A percentile compares a stretch with the other conserved stretches of the same genome.
Evolutionary conservation across 1,140 invertebrate genomes (phyloP).

Genomic region (Tetramorium simillimum): DNA sequence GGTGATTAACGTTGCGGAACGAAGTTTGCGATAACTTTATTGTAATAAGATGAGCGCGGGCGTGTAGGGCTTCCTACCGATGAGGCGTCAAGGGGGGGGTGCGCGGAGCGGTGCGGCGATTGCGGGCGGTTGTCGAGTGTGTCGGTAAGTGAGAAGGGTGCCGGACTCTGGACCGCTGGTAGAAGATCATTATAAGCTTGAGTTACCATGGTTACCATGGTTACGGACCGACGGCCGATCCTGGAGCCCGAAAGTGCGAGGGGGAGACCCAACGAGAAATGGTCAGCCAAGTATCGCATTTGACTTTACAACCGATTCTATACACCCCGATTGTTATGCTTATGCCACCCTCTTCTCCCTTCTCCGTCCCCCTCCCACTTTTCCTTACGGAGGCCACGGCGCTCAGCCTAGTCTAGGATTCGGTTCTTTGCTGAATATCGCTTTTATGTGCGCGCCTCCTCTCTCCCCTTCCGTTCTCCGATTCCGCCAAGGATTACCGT

Average conservation of each 20-base stretch:
- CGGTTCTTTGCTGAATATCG: constrained; percentile 39
- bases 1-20: constrained; percentile 77
- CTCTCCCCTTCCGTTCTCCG: not conserved
- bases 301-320: constrained; percentile 82
- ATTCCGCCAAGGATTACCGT: constrained; percentile 35
- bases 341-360: constrained; percentile 65
- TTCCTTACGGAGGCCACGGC: not conserved
- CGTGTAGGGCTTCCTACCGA: constrained; percentile 47
- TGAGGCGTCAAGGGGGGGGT: constrained; percentile 55
- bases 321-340: constrained; percentile 80
- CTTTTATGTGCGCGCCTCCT: constrained; percentile 18
- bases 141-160: constrained; percentile 83
- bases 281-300: constrained; percentile 84
- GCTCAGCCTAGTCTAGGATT: constrained; percentile 27
- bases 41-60: constrained; percentile 81
- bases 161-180: constrained; percentile 75
- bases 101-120: constrained; percentile 69
- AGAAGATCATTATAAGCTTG: constrained; percentile 85
- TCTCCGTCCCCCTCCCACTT: not conserved
- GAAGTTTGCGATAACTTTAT: constrained; percentile 82
- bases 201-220: constrained; percentile 84
- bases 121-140: constrained; percentile 80
- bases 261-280: constrained; percentile 76
- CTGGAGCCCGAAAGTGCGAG: constrained; percentile 73
- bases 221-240: constrained; percentile 79